A percentile compares a stretch with the other conserved stretches of the same genome.
Evolutionary conservation across 2,113 vertebrate species (phyloP).

Genomic region (Aviceda subcristata): DNA sequence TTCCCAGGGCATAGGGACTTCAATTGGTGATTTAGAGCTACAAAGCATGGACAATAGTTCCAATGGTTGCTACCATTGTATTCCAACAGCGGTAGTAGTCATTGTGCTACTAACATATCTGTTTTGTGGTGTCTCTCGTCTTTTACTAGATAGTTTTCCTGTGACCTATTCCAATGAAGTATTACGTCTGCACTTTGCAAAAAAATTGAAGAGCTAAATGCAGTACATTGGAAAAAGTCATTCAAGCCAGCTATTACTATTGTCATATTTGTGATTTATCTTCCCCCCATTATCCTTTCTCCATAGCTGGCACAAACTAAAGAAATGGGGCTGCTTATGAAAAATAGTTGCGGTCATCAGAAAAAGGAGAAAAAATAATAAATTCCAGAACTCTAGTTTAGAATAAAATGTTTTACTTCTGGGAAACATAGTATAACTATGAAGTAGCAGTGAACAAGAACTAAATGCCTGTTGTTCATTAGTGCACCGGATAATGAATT

Average conservation of each 20-base stretch:
- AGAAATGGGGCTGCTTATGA: conserved; percentile 10
- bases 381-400: conserved; percentile 57
- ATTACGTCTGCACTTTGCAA: background rate
- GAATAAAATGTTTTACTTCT: conserved; percentile 48
- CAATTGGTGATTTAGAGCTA: background rate
- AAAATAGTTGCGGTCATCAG: conserved; percentile 56
- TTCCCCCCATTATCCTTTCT: background rate
- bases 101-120: background rate
- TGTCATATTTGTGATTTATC: conserved; percentile 17
- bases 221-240: background rate
- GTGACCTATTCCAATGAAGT: background rate
- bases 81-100: background rate
- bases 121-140: background rate
- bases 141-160: background rate
- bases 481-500: conserved; percentile 62
- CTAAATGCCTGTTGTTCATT: conserved; percentile 60
- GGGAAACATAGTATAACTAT: conserved; percentile 46
- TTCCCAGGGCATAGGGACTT: background rate
- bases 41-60: background rate
- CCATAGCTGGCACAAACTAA: conserved; percentile 31
- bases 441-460: conserved; percentile 38
- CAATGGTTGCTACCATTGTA: background rate
- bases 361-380: conserved; percentile 69
- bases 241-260: background rate
- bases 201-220: background rate